A percentile compares a stretch with the other conserved stretches of the same genome.
Conservation (phyloP, 2,888 invertebrate genomes). For the Conchocele bisecta region DNA sequence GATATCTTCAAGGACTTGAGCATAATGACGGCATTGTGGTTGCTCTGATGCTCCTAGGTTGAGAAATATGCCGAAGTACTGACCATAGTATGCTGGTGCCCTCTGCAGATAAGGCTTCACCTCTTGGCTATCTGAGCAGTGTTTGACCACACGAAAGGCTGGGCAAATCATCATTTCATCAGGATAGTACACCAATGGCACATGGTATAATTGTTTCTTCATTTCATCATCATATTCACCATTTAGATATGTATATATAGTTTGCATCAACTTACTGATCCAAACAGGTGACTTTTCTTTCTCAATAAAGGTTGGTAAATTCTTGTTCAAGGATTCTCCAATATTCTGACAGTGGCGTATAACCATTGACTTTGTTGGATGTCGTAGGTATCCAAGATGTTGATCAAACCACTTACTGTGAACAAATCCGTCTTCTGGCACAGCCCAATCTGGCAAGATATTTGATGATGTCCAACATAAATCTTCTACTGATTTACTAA, state of each 20-base stretch:
- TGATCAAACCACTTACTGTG: no score
- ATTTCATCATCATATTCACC: no score
- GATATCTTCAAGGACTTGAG: slow-evolving; percentile 35
- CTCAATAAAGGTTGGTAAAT: neutral
- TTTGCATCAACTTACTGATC: neutral
- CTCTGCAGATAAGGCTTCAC: slow-evolving; percentile 50
- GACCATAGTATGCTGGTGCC: slow-evolving; percentile 40
- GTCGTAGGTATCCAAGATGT: slow-evolving; percentile 30
- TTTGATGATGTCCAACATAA: no score
- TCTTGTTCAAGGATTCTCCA: neutral
- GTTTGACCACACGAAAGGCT: slow-evolving; percentile 17
- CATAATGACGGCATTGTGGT: slow-evolving; percentile 24
- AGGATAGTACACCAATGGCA: no score
- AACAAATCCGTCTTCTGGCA: no score
- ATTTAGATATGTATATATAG: no score
- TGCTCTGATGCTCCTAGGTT: slow-evolving; percentile 34
- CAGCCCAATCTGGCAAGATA: slow-evolving; percentile 10
- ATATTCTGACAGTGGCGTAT: neutral
- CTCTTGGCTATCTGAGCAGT: slow-evolving; percentile 9
- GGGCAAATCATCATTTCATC: neutral
- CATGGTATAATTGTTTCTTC: no score
- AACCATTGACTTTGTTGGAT: slow-evolving; percentile 21
- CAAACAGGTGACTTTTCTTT: neutral
- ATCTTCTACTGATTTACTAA: neutral
- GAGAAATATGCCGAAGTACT: slow-evolving; percentile 38